Evolutionary conservation across 2,888 invertebrate genomes (phyloP).

Genomic region (Arctia plantaginis): DNA sequence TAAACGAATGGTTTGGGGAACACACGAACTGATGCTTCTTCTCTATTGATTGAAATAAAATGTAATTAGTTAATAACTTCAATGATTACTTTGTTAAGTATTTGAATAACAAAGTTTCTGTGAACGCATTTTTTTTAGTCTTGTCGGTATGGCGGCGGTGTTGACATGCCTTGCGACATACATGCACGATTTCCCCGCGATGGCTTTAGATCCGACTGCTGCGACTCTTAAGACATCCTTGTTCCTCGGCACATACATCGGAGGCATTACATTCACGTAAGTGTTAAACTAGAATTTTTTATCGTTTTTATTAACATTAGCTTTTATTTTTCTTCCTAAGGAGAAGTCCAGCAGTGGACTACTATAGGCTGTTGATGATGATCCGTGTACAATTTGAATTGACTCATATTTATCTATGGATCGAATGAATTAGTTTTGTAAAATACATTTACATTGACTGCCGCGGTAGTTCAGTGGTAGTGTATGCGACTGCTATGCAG

Average conservation of each 20-base stretch:
- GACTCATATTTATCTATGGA: too few relatives aligned
- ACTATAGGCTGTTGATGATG: too few relatives aligned
- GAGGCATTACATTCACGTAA: slow-evolving; percentile 95
- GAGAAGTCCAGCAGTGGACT: too few relatives aligned
- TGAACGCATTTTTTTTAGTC: slow-evolving; percentile 76
- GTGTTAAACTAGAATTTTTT: slow-evolving; percentile 30
- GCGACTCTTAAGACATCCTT: slow-evolving; percentile 93
- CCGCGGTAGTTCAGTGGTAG: too few relatives aligned
- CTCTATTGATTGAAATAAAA: too few relatives aligned
- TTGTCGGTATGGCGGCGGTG: slow-evolving; percentile 95
- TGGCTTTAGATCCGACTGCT: slow-evolving; percentile 93
- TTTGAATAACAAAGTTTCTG: neutral
- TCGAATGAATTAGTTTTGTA: too few relatives aligned
- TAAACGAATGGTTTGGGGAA: neutral
- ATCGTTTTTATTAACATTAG: too few relatives aligned
- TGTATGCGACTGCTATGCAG: too few relatives aligned
- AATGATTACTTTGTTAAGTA: neutral
- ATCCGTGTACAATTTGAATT: too few relatives aligned
- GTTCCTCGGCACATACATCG: slow-evolving; percentile 95
- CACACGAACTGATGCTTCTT: neutral
- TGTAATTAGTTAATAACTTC: neutral
- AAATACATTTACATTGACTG: too few relatives aligned
- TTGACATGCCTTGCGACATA: slow-evolving; percentile 94
- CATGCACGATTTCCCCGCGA: slow-evolving; percentile 93
- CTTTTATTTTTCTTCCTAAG: too few relatives aligned